Conservation (phyloP, 2,797 vertebrate species). For the Selene dorsalis region DNA sequence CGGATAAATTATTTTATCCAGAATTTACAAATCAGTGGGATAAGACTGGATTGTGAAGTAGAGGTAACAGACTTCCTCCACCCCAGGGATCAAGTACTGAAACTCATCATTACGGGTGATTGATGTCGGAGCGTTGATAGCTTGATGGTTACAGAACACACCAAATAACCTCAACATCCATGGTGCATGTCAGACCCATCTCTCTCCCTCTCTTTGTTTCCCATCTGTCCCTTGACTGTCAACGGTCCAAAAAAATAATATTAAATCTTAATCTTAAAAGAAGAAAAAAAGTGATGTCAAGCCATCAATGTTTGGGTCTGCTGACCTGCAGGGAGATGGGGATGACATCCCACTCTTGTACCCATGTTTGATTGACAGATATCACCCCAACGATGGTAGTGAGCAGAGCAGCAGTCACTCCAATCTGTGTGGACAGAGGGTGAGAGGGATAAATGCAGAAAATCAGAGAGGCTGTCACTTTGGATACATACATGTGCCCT, state of each 20-base stretch:
- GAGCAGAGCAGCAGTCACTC: conserved; percentile 88
- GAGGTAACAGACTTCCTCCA: background rate
- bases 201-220: background rate
- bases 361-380: conserved; percentile 93
- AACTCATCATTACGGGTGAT: background rate
- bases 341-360: conserved; percentile 93
- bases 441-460: conserved; percentile 15
- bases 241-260: background rate
- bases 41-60: background rate
- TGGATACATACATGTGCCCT: conserved; percentile 20
- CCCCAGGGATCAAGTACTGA: background rate
- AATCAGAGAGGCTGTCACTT: conserved; percentile 28
- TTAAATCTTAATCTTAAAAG: background rate
- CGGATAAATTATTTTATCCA: conserved; percentile 12
- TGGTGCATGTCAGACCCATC: background rate
- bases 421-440: conserved; percentile 84
- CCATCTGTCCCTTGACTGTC: background rate
- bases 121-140: background rate
- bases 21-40: background rate
- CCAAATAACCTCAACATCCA: background rate
- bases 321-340: conserved; percentile 94
- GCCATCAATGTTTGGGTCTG: conserved; percentile 8
- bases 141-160: background rate
- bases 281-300: background rate
- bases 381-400: conserved; percentile 89